These are phyloP conservation scores for Thalassarche chlororhynchos DNA, from an alignment of 2,113 vertebrate genomes.

Conservation along the genomic window DNA sequence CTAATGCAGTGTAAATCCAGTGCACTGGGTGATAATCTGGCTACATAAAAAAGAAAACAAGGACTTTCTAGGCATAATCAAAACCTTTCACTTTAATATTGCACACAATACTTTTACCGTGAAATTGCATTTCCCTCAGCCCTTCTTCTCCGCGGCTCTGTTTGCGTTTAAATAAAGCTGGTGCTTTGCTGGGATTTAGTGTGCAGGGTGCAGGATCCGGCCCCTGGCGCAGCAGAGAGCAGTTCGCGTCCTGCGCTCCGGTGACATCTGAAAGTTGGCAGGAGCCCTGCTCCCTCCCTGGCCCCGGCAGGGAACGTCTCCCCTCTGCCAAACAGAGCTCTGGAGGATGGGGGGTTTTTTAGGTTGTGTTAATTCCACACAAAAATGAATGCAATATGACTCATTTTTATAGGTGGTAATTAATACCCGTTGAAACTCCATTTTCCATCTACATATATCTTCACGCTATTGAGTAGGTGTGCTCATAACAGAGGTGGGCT, in stretches of 20 bases:
- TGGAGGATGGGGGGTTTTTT: neutral
- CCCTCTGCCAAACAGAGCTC: neutral
- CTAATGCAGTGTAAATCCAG: slow-evolving; percentile 68
- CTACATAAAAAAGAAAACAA: slow-evolving; percentile 23
- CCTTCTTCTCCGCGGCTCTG: neutral
- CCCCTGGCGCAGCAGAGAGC: neutral
- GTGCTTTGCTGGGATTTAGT: neutral
- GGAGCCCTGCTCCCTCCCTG: neutral
- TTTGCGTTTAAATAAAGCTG: too few species aligned
- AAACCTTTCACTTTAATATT: slow-evolving; percentile 55
- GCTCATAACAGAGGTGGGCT: neutral
- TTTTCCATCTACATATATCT: neutral
- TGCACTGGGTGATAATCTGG: slow-evolving; percentile 41
- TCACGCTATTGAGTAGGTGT: accelerated
- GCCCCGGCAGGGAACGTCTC: neutral
- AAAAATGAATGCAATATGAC: neutral
- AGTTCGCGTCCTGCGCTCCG: accelerated
- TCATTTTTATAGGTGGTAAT: neutral
- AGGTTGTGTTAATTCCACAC: neutral
- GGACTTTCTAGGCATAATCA: slow-evolving; percentile 41
- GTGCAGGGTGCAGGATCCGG: neutral
- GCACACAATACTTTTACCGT: neutral
- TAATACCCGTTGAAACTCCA: neutral
- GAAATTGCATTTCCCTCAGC: neutral
- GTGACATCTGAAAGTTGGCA: neutral